Percentiles rank a stretch among this genome's conserved stretches.
These are phyloP conservation scores for Danio jaintianensis DNA, from an alignment of 2,797 vertebrate genomes.

Conservation along the genomic window DNA sequence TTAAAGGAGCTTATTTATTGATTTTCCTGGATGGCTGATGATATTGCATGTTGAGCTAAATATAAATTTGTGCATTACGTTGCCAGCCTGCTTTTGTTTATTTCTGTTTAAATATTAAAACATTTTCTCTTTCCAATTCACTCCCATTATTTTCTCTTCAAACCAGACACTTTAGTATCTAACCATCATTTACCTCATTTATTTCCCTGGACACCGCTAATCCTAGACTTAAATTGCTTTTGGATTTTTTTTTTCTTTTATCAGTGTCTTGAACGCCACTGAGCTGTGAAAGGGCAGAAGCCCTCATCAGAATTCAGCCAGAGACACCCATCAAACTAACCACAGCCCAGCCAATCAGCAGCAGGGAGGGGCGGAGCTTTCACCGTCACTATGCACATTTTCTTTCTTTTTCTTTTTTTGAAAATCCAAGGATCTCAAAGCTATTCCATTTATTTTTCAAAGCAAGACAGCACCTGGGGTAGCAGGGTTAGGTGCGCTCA, in stretches of 20 bases:
- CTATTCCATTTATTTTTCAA: slow-evolving; percentile 52
- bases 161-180: slow-evolving; percentile 19
- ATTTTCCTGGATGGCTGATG: not conserved
- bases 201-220: slow-evolving; percentile 35
- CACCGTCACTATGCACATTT: slow-evolving; percentile 51
- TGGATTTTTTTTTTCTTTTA: slow-evolving; percentile 56
- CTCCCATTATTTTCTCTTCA: slow-evolving; percentile 18
- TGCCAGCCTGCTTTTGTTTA: not conserved
- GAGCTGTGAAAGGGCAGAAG: slow-evolving; percentile 73
- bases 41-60: not conserved
- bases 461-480: slow-evolving; percentile 42
- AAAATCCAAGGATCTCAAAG: slow-evolving; percentile 45
- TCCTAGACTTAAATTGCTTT: slow-evolving; percentile 54
- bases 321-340: slow-evolving; percentile 72
- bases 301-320: slow-evolving; percentile 72
- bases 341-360: slow-evolving; percentile 80
- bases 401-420: slow-evolving; percentile 37
- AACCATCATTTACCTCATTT: slow-evolving; percentile 31
- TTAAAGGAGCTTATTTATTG: not conserved
- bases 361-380: slow-evolving; percentile 79
- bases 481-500: slow-evolving; percentile 36
- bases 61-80: not conserved
- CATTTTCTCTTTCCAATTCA: not conserved
- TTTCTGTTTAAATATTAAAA: not conserved
- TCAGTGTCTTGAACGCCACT: slow-evolving; percentile 61